phyloP scores from a whole-genome alignment of 2,113 vertebrate species.

The Tyrannus savana region DNA sequence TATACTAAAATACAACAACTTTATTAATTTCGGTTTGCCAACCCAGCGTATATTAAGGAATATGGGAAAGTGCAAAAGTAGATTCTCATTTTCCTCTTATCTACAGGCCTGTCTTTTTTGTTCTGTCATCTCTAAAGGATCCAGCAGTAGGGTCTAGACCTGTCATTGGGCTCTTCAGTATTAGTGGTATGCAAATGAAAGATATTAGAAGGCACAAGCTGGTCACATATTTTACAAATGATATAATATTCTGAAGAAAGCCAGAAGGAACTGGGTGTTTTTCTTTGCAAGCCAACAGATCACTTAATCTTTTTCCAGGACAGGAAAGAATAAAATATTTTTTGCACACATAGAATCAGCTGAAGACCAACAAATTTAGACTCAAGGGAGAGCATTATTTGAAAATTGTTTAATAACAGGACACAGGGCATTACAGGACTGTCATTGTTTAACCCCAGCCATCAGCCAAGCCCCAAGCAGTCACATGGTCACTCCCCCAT shows the following conservation, averaged over 20 bases:
- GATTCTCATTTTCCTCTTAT: background rate
- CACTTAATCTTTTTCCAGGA: background rate
- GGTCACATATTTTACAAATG: background rate
- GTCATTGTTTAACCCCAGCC: no score
- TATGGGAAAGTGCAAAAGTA: background rate
- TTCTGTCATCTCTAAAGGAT: background rate
- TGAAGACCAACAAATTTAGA: background rate
- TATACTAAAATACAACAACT: background rate
- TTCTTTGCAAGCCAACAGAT: background rate
- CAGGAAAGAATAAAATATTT: background rate
- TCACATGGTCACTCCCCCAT: background rate
- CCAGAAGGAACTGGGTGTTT: background rate
- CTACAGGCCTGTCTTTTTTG: background rate
- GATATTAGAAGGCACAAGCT: background rate
- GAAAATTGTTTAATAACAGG: background rate
- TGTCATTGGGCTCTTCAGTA: background rate
- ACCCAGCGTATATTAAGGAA: background rate
- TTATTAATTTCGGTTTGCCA: background rate
- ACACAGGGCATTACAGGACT: background rate
- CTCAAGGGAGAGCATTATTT: background rate
- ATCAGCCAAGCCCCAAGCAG: background rate
- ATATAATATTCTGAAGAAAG: background rate
- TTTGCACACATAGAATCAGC: background rate
- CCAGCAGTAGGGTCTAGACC: background rate
- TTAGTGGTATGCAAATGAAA: background rate